Base-by-base conservation (phyloP, 2,797 vertebrate genomes). In the Spondyliosoma cantharus region DNA sequence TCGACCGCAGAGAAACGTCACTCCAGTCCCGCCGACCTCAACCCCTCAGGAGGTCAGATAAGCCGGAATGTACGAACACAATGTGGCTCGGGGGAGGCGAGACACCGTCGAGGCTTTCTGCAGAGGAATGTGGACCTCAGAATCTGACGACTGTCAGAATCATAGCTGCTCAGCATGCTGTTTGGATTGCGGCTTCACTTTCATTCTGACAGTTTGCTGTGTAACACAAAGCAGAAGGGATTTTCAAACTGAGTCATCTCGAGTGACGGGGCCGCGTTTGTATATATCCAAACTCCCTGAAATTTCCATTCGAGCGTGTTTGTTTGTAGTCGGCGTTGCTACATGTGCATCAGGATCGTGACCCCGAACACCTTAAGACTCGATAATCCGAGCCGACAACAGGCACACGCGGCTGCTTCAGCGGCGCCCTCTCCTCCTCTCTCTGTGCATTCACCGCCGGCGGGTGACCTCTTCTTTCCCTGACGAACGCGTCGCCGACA, bases 401-500 rank as follows among this genome's bases (percentile, higher is more conserved):
- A 74, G 5, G 58, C 59, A 74, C n/a, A 24, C 5, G 27, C 29
- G 25, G 59, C 64, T 74, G 59, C 20, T 60, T 48, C 57, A 3
- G 2, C 8, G 19, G 42, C 13, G 22, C 52, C 72, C 16, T 50
- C 50, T 83, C 58, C 48, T 59, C 56, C 71, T 72, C 71, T 77
- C 71, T 37, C 43, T 65, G 66, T 60, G 53, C 57, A 75, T 66
- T 70, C 72, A 60, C 61, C 56, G 3, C 1, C 3, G 70, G 58
- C 11, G 24, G 69, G 66, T 84, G 60, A 87, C 83, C 61, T 75
- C 63, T 58, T 77, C 78, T 85, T 85, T 86, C 77, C 84, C 22
- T 48, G 29, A 71, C 71, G 82, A 90, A 56, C 63, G 58, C 84
- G 82, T 74, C 69, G 1, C 73, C 3, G 64, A 71, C 72, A 65